Conservation (phyloP, 2,888 invertebrate species). For the Hypena proboscidalis region DNA sequence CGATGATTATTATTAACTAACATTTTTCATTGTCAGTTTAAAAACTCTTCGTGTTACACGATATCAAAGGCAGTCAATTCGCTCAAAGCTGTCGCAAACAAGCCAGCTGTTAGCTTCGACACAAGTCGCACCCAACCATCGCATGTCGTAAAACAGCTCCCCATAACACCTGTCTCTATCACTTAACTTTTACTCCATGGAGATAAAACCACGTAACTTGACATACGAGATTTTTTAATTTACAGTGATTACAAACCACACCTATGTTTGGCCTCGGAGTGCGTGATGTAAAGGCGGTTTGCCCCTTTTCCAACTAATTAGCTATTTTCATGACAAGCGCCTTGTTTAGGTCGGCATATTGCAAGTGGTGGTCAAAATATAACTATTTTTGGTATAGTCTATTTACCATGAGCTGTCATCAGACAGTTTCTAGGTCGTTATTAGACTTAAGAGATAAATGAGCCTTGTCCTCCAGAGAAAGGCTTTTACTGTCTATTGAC, state of each 20-base stretch:
- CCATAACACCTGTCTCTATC: neutral
- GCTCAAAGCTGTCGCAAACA: neutral
- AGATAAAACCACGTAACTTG: slow-evolving; percentile 15
- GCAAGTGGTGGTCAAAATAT: too few relatives aligned
- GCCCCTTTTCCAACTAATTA: slow-evolving; percentile 24
- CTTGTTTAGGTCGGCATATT: neutral
- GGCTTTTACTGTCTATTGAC: too few relatives aligned
- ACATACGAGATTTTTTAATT: slow-evolving; percentile 24
- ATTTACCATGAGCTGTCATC: too few relatives aligned
- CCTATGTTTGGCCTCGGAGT: slow-evolving; percentile 30
- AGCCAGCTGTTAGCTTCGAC: too few relatives aligned
- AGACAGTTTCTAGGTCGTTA: too few relatives aligned
- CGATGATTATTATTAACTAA: too few relatives aligned
- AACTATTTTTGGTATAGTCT: too few relatives aligned
- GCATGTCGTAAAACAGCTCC: neutral
- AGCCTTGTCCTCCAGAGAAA: too few relatives aligned
- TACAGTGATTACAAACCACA: slow-evolving; percentile 16
- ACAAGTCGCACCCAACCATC: neutral
- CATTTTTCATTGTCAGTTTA: too few relatives aligned
- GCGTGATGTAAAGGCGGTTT: slow-evolving; percentile 28
- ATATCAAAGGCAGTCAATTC: too few relatives aligned
- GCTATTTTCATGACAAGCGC: neutral
- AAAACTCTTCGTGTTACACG: too few relatives aligned
- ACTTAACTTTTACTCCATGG: slow-evolving; percentile 1
- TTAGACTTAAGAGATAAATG: too few relatives aligned